Evolutionary conservation across 2,797 vertebrate genomes (phyloP), one percentile per base, ranked within the genome.

Genomic region (Myotis findleyi): DNA sequence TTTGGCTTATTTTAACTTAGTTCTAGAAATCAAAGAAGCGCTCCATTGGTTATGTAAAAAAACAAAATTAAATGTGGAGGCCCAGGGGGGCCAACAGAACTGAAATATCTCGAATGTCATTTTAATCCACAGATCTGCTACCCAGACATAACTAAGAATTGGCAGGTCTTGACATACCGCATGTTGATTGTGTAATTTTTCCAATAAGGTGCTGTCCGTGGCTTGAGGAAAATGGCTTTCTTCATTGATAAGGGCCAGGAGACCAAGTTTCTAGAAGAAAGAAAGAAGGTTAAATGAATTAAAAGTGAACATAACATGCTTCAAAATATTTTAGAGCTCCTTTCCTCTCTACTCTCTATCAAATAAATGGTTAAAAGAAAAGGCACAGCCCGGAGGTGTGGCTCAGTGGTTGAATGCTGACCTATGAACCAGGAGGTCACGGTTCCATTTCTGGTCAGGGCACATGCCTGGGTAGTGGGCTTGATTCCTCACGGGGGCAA

Each of bases 191-290:
- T 99, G 99, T 69, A 99, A 96, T 87, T 99, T 99, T 98, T 99
- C 99, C 98, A 99, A 96, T 66, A 99, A 98, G 5, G 99, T 99
- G 89, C 97, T 98, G 89, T 99, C 99, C 3, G 99, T 99, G 91
- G 99, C 99, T 98, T 99, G 99, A 75, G 99, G 99, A 97, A 99
- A 99, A 98, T 99, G 99, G 95, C 99, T 99, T 98, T 99, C 99
- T 98, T 99, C 99, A 44, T 99, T 99, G 97, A 99, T 98, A 71
- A 99, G 99, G 0, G 99, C 99, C 94, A 99, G 98, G 20, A 99
- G 98, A 44, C 99, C 99, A 96, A 99, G 99, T 99, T 99, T 99
- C 99, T 99, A 96, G 55, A 98, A 95, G 2, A 97, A 62, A 44
- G 73, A 6, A 95, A 87, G 95, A 62, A 95, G 66, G 23, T 38